Conservation (phyloP, 1,140 invertebrate genomes). For the Sycobia sp. region DNA sequence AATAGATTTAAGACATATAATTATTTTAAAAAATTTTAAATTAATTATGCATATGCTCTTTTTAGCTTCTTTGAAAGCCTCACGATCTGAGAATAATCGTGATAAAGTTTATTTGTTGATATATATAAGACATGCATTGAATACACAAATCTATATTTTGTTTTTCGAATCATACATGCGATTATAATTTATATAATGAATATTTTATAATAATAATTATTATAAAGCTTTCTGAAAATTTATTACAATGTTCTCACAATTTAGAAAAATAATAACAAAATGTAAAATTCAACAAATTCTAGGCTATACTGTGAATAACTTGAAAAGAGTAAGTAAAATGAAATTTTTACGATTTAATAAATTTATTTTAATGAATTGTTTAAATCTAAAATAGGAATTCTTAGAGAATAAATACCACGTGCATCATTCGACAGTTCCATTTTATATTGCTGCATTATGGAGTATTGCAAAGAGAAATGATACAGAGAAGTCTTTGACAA, state of each 20-base stretch:
- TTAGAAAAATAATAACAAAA: not conserved
- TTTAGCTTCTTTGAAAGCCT: too few relatives aligned
- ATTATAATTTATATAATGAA: too few relatives aligned
- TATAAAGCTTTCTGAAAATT: not conserved
- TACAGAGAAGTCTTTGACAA: conserved; percentile 40
- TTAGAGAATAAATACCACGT: not conserved
- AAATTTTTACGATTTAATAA: not conserved
- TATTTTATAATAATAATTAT: not conserved
- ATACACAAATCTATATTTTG: too few relatives aligned
- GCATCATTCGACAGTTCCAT: not conserved
- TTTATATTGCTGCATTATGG: conserved; percentile 42
- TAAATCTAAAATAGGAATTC: conserved; percentile 12
- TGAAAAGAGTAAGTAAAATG: conserved; percentile 14
- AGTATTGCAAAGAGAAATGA: conserved; percentile 29
- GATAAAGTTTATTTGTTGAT: too few relatives aligned
- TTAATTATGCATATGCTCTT: too few relatives aligned
- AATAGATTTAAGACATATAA: too few relatives aligned
- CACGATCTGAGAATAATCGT: too few relatives aligned
- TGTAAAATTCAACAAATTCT: conserved; percentile 20
- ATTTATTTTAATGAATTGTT: not conserved
- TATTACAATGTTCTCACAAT: conserved; percentile 25
- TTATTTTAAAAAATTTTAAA: too few relatives aligned
- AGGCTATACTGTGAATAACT: conserved; percentile 4
- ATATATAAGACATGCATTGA: too few relatives aligned
- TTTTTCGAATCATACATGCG: too few relatives aligned